Percentiles rank a stretch among this genome's conserved stretches.
These are phyloP conservation scores for Dysidea cf. avara DNA, from an alignment of 37 sponge, comb jelly and placozoan species.

Conservation along the genomic window DNA sequence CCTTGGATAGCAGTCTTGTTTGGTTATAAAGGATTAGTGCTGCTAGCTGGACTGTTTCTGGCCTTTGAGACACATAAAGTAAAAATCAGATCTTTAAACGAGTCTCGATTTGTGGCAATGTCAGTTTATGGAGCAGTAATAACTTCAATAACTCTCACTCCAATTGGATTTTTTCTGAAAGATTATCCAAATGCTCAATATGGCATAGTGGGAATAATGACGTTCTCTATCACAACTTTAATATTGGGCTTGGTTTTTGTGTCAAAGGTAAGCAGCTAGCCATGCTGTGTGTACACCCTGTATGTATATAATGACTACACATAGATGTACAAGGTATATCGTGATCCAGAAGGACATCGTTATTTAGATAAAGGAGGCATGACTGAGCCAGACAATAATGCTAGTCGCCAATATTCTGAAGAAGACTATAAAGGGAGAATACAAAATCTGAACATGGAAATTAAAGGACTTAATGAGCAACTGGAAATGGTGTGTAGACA, in stretches of 20 bases:
- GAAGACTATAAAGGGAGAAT: too few species aligned
- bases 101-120: constrained; percentile 56
- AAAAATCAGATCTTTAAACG: constrained; percentile 50
- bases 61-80: constrained; percentile 52
- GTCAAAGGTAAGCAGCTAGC: constrained; percentile 40
- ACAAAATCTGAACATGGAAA: too few species aligned
- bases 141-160: constrained; percentile 13
- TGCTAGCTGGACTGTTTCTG: constrained; percentile 41
- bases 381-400: too few species aligned
- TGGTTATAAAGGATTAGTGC: constrained; percentile 36
- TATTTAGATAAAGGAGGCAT: too few species aligned
- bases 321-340: too few species aligned
- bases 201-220: constrained; percentile 14
- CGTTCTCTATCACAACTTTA: constrained; percentile 6
- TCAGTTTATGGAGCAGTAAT: constrained; percentile 18
- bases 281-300: too few species aligned
- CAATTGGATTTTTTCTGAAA: constrained; percentile 19
- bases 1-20: constrained; percentile 40
- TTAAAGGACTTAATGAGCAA: too few species aligned
- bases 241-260: constrained; percentile 41
- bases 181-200: constrained; percentile 21
- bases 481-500: too few species aligned
- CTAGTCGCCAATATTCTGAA: too few species aligned
- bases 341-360: too few species aligned
- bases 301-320: too few species aligned